A percentile compares a stretch with the other conserved stretches of the same genome.
Evolutionary conservation across 92 coral and sea anemone genomes (phyloP).

Genomic region (Muricea muricata): DNA sequence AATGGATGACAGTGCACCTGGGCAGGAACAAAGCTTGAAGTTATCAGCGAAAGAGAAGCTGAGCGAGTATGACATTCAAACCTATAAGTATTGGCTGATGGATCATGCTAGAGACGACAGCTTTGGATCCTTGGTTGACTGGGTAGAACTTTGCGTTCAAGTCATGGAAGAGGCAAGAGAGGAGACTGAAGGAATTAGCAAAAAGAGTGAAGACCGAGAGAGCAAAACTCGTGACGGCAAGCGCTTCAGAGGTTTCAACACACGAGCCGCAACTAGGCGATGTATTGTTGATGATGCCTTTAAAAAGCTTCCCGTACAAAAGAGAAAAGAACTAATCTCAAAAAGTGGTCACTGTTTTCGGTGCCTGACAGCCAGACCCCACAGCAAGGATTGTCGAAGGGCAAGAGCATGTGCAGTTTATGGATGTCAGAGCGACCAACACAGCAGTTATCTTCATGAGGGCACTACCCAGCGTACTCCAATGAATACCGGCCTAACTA

Average conservation of each 20-base stretch:
- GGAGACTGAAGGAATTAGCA: neutral
- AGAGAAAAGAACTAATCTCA: conserved; percentile 25
- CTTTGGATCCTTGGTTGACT: neutral
- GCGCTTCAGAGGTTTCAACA: conserved; percentile 7
- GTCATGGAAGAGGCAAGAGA: conserved; percentile 37
- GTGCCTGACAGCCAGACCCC: conserved; percentile 29
- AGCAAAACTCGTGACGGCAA: too few relatives aligned
- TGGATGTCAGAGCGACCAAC: conserved; percentile 39
- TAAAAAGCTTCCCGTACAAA: conserved; percentile 12
- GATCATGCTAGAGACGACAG: conserved; percentile 48
- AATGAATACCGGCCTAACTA: too few relatives aligned
- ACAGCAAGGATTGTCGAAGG: neutral
- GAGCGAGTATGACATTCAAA: neutral
- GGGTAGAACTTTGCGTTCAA: conserved; percentile 6
- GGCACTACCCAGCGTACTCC: too few relatives aligned
- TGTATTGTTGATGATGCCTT: conserved; percentile 16
- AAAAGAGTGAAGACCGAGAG: neutral
- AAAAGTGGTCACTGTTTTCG: conserved; percentile 6
- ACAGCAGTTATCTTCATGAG: conserved; percentile 63
- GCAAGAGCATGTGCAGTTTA: conserved; percentile 35
- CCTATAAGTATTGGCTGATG: conserved; percentile 42
- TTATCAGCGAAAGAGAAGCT: conserved; percentile 48
- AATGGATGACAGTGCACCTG: conserved; percentile 15
- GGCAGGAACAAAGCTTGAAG: conserved; percentile 10
- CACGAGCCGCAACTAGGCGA: neutral